These are phyloP conservation scores for Phaenicophaeus curvirostris DNA, from an alignment of 2,797 vertebrate genomes.

Conservation along the genomic window DNA sequence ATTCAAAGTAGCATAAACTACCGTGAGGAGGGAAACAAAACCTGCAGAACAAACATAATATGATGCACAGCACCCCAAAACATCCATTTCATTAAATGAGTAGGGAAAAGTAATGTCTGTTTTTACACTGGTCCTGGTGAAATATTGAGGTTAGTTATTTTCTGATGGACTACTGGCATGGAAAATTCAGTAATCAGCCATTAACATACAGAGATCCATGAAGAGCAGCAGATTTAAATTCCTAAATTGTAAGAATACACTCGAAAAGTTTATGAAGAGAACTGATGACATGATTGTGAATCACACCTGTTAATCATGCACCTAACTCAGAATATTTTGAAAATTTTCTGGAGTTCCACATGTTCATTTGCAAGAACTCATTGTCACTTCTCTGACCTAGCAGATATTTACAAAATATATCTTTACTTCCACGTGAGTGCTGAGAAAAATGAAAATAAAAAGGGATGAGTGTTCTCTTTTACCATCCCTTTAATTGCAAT, in stretches of 20 bases:
- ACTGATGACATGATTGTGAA: not conserved
- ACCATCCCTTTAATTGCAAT: not conserved
- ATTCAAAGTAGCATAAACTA: not conserved
- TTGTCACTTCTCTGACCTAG: not conserved
- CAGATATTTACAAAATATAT: not conserved
- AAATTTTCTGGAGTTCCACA: not conserved
- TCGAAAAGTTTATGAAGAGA: not conserved
- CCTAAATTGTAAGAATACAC: not conserved
- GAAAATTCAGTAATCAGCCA: not conserved
- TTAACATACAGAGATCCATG: not conserved
- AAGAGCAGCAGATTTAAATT: not conserved
- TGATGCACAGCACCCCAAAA: not conserved
- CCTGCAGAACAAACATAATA: not conserved
- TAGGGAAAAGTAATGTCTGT: not conserved
- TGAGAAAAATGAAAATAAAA: not conserved
- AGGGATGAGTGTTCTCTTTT: not conserved
- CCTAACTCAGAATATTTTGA: not conserved
- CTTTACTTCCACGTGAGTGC: not conserved
- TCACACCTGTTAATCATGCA: not conserved
- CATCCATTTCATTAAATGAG: not conserved
- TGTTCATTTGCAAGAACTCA: not conserved
- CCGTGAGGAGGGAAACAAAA: rapidly evolving
- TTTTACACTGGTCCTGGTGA: not conserved
- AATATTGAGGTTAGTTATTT: not conserved
- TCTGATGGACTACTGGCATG: not conserved